Base-by-base conservation (phyloP, 1,140 invertebrate genomes). In the Neodiprion lecontei region DNA sequence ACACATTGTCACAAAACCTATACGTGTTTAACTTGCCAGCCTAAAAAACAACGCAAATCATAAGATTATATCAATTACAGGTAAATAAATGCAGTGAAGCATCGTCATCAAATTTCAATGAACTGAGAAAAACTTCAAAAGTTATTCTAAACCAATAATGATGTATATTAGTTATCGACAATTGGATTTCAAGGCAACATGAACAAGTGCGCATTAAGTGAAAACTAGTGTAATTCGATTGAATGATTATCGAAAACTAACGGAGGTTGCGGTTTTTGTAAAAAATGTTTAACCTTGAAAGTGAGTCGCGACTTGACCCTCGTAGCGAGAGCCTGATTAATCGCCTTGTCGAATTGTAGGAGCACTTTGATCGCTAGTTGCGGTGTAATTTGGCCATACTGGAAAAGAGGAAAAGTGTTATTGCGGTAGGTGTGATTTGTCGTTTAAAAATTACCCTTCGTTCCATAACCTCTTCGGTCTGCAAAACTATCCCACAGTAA, bases 1-100 rank as follows among this genome's bases (percentile, higher is more conserved):
- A 99, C 0, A 99, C 98, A 91, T 99, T 99, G 90, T 99, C 98
- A 92, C 98, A 99, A 90, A 99, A 99, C 82, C 98, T 92, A 87
- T 99, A 99, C 0, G 98, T 99, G 84, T 98, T 98, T 76, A 99
- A 89, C 91, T 98, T 98, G 50, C 96, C 96, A 78, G 97, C 97
- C 94, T 95, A 81, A 80, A 86, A 85, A 78, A 76, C 69, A 83
- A 77, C 79, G 47, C 49, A 75, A 83, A 50, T 12, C 12, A 40
- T 48, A 67, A 74, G 70, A 50, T 75, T 68, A 76, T 67, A 40
- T 48, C 66, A 40, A 3, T 40, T 40, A 40, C 28, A 40, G 28
- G 5, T 40, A 40, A 1, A 40, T 5, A 40, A 40, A 40, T 5
- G 5, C 5, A 40, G 28, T 5, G 28, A 40, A 40, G 28, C 28